Base-by-base conservation (phyloP, 2,888 invertebrate species). In the Spilosoma lubricipeda region DNA sequence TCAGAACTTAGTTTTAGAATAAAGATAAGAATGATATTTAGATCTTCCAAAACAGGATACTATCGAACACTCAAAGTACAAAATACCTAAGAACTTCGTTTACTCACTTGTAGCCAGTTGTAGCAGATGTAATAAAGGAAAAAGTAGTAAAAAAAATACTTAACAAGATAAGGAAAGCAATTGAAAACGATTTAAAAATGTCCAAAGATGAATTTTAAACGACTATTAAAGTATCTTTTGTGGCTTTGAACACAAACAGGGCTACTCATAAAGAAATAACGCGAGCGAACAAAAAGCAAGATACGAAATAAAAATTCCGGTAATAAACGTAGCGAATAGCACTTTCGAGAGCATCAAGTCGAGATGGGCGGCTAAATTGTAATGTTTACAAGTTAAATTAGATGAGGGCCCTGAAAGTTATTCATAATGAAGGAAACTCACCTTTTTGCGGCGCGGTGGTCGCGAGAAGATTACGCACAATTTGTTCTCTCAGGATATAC, bases 321-420 rank as follows among this genome's bases (percentile, higher is more conserved):
- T 87, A 90, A 91, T 91, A 90, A 91, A 91, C 90, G 91, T 90
- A 88, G 89, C 86, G 89, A 92, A 93, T 92, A 91, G 92, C 91
- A 92, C 91, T 93, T 92, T 91, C 83, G 88, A 90, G 90, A 88
- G 91, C 91, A 92, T 93, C 93, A 92, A 93, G 90, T 90, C 90
- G 92, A 90, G 91, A 92, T 92, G 91, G 92, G 89, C 88, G 91
- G 84, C 91, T 93, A 92, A 93, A 94, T 93, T 92, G 92, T 93
- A 93, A 93, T 93, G 93, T 93, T 94, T 93, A 94, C 94, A 93
- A 94, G 94, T 94, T 94, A 93, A 94, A 94, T 94, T 93, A 93
- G 93, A 92, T 90, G 92, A 91, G 91, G 90, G 89, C 88, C 87
- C 87, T 89, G 88, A 89, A 91, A 92, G 90, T 93, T 93, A 93